Percentiles rank a stretch among this genome's conserved stretches.
These are phyloP conservation scores for Istiophorus platypterus DNA, from an alignment of 2,113 vertebrate genomes.

Conservation along the genomic window DNA sequence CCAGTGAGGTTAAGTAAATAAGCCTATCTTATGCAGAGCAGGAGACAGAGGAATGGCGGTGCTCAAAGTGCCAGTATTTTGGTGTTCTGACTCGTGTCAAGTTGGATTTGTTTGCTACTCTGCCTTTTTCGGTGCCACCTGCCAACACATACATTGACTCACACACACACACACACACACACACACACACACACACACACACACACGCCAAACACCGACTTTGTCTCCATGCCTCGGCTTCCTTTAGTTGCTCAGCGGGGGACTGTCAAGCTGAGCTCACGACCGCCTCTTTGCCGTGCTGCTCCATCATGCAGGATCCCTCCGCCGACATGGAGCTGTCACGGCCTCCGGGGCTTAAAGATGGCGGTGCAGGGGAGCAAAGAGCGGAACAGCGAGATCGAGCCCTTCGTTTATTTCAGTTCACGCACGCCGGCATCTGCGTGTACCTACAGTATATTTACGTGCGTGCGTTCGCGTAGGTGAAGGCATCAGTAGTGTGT, in stretches of 20 bases:
- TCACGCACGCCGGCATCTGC: constrained; percentile 35
- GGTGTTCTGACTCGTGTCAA: constrained; percentile 56
- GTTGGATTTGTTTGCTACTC: constrained; percentile 55
- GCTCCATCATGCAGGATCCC: constrained; percentile 57
- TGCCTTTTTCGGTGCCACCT: constrained; percentile 44
- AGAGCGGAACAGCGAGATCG: constrained; percentile 56
- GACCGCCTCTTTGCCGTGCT: constrained; percentile 44
- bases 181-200: not conserved
- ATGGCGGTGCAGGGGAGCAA: constrained; percentile 40
- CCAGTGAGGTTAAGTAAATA: constrained; percentile 75
- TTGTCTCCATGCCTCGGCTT: constrained; percentile 21
- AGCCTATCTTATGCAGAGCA: constrained; percentile 66
- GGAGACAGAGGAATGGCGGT: constrained; percentile 6
- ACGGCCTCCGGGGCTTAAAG: constrained; percentile 53
- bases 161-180: not conserved
- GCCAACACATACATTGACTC: constrained; percentile 13
- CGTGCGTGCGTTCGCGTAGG: not conserved
- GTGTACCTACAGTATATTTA: constrained; percentile 12
- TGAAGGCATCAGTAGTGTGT: not conserved
- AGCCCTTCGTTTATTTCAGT: constrained; percentile 34
- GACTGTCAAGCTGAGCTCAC: constrained; percentile 45
- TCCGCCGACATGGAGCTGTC: constrained; percentile 63
- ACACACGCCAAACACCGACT: not conserved
- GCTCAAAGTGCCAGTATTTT: constrained; percentile 52
- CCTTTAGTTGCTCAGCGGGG: constrained; percentile 58